These are phyloP conservation scores for Germaria angustata DNA, from an alignment of 2,888 invertebrate species.

Conservation along the genomic window DNA sequence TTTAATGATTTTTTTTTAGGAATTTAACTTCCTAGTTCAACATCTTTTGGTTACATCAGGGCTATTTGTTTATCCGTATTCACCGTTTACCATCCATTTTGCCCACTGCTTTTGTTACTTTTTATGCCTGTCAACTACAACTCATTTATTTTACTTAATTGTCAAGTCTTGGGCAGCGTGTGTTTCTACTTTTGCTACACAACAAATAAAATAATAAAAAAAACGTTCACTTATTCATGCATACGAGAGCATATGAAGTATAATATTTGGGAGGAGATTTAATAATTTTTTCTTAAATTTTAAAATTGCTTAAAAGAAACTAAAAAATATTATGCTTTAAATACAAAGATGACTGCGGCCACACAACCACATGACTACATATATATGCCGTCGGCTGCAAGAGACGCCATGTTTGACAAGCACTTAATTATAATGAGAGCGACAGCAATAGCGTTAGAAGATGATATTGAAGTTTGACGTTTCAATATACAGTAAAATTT, in stretches of 20 bases:
- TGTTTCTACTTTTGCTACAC: neutral
- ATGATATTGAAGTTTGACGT: too few relatives aligned
- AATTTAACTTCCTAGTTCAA: slow-evolving; percentile 39
- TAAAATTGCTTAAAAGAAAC: neutral
- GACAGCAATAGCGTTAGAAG: too few relatives aligned
- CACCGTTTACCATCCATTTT: slow-evolving; percentile 8
- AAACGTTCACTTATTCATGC: neutral
- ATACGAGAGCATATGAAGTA: neutral
- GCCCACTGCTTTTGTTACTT: slow-evolving; percentile 22
- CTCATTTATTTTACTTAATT: slow-evolving; percentile 78
- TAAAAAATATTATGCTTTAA: too few relatives aligned
- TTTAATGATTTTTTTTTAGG: slow-evolving; percentile 50
- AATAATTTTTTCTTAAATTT: slow-evolving; percentile 10
- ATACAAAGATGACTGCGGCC: too few relatives aligned
- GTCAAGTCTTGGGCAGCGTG: slow-evolving; percentile 70
- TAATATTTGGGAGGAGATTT: slow-evolving; percentile 4
- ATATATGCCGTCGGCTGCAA: too few relatives aligned
- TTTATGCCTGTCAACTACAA: slow-evolving; percentile 66
- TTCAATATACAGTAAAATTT: too few relatives aligned
- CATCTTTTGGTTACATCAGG: slow-evolving; percentile 44
- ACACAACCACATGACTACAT: too few relatives aligned
- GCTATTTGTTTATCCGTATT: slow-evolving; percentile 24
- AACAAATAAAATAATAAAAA: neutral
- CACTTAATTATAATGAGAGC: too few relatives aligned
- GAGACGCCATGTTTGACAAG: too few relatives aligned